phyloP scores from a whole-genome alignment of 1,140 invertebrate genomes.

The Drosophila sucinea region DNA sequence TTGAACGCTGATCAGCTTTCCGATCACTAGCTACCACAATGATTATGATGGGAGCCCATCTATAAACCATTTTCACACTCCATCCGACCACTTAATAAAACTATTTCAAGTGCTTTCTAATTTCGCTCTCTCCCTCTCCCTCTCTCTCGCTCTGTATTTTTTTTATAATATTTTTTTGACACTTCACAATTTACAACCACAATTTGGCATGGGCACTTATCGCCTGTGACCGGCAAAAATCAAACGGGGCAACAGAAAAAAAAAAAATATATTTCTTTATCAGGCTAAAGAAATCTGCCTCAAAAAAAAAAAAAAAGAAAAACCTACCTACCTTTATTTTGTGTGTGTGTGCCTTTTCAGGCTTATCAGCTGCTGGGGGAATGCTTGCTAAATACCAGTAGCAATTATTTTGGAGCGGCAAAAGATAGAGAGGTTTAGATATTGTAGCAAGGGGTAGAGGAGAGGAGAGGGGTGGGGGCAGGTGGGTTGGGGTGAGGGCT shows the following conservation, averaged over 20 bases:
- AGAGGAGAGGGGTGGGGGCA: background rate
- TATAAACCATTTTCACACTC: constrained; percentile 7
- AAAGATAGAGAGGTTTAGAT: constrained; percentile 14
- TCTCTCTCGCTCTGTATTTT: background rate
- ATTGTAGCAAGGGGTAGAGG: background rate
- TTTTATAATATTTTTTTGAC: constrained; percentile 47
- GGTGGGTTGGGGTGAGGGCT: constrained; percentile 47
- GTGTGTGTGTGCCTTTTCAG: constrained; percentile 14
- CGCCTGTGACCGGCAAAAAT: constrained; percentile 63
- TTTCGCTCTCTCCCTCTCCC: constrained; percentile 31
- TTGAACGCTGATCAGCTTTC: background rate
- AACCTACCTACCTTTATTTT: constrained; percentile 40
- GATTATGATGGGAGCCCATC: background rate
- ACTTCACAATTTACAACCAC: constrained; percentile 72
- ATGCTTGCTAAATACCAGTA: constrained; percentile 80
- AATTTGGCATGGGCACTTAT: constrained; percentile 74
- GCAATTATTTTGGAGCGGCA: constrained; percentile 63
- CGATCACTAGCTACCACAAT: background rate
- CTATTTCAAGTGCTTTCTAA: constrained; percentile 43
- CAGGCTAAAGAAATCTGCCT: constrained; percentile 70
- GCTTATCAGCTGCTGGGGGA: constrained; percentile 54
- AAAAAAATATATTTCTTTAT: constrained; percentile 55
- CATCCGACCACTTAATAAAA: constrained; percentile 38
- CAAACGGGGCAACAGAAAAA: constrained; percentile 57
- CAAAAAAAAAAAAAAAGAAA: constrained; percentile 15